Conservation (phyloP, 92 coral and sea anemone species). For the Palythoa caribaeorum region DNA sequence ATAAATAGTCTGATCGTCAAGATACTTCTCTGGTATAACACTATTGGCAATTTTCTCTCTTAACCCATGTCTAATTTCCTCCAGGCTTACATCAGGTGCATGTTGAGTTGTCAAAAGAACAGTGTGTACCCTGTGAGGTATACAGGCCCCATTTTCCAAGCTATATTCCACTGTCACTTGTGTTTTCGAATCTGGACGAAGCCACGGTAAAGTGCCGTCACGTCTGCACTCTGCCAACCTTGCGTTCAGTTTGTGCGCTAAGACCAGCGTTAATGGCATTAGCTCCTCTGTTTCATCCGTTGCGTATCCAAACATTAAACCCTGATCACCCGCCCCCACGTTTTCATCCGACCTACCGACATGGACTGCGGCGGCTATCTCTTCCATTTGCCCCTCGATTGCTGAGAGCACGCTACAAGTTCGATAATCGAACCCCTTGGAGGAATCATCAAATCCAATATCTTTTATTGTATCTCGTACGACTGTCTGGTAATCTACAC, state of each 20-base stretch:
- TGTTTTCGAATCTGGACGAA: conserved; percentile 85
- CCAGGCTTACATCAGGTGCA: conserved; percentile 63
- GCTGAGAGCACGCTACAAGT: conserved; percentile 89
- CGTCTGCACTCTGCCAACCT: conserved; percentile 76
- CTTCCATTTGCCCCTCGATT: conserved; percentile 75
- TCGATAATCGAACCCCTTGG: conserved; percentile 91
- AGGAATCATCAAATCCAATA: conserved; percentile 86
- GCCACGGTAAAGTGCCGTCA: conserved; percentile 80
- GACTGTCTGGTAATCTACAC: conserved; percentile 80
- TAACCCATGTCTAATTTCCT: conserved; percentile 78
- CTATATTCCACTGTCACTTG: conserved; percentile 89
- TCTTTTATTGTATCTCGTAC: conserved; percentile 87
- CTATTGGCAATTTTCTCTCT: conserved; percentile 67
- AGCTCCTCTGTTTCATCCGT: conserved; percentile 87
- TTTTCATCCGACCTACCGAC: conserved; percentile 73
- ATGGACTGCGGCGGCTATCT: conserved; percentile 77
- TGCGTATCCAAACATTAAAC: conserved; percentile 92
- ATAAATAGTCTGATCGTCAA: conserved; percentile 81
- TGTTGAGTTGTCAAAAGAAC: conserved; percentile 80
- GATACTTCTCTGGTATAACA: conserved; percentile 79
- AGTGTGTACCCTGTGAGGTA: conserved; percentile 83
- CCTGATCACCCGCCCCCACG: conserved; percentile 91
- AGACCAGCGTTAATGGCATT: conserved; percentile 88
- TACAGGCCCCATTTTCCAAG: conserved; percentile 78
- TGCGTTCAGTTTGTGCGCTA: conserved; percentile 76